phyloP scores from a whole-genome alignment of 2,888 invertebrate species.

The Pterostichus niger region DNA sequence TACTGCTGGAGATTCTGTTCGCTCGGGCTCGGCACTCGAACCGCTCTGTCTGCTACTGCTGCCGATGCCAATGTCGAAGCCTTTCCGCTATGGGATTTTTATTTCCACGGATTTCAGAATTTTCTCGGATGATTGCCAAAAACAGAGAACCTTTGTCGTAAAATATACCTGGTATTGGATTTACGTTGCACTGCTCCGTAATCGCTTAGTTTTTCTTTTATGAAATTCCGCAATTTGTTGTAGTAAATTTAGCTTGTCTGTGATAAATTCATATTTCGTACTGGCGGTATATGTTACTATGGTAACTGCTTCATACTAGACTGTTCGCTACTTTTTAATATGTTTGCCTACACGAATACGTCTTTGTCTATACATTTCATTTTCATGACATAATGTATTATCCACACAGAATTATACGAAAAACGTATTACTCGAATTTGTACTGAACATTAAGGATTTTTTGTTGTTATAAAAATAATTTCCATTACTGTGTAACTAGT shows the following conservation, averaged over 20 bases:
- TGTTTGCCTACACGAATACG: background rate
- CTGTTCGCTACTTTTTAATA: conserved; percentile 15
- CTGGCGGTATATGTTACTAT: background rate
- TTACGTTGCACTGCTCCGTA: conserved; percentile 42
- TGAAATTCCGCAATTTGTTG: conserved; percentile 43
- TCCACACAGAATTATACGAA: conserved; percentile 2
- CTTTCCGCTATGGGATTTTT: conserved; percentile 54
- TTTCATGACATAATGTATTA: background rate
- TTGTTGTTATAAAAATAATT: too few relatives aligned
- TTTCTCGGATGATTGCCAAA: conserved; percentile 63
- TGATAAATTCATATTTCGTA: conserved; percentile 32
- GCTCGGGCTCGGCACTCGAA: background rate
- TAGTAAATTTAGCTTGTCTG: conserved; percentile 24
- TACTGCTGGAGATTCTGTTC: conserved; percentile 18
- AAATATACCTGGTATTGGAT: conserved; percentile 65
- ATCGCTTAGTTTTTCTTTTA: conserved; percentile 48
- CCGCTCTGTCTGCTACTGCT: background rate
- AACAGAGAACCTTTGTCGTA: conserved; percentile 61
- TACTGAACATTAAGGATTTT: background rate
- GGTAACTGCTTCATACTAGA: conserved; percentile 13
- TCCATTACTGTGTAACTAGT: too few relatives aligned
- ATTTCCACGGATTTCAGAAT: conserved; percentile 47
- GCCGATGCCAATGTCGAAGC: background rate
- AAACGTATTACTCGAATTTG: background rate
- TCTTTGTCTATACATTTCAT: conserved; percentile 1